Conservation (phyloP, 1,140 invertebrate genomes). For the Solenopsis invicta region DNA sequence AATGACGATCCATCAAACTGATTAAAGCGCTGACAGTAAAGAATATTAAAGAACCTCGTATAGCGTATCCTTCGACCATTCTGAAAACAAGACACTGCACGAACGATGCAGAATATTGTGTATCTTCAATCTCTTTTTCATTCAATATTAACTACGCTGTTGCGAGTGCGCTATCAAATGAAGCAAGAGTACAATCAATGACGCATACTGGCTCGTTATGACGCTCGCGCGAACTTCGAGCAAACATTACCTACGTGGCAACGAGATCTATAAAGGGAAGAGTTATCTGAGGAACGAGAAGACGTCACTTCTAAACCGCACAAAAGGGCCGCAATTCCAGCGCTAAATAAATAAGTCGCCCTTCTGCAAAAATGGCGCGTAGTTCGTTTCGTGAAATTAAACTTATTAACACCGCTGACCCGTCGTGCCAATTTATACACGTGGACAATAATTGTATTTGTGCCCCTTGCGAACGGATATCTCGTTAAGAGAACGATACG, state of each 20-base stretch:
- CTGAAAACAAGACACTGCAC: neutral
- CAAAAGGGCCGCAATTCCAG: conserved; percentile 58
- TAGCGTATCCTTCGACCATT: neutral
- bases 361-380: conserved; percentile 61
- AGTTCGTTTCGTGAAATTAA: conserved; percentile 49
- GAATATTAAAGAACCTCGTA: conserved; percentile 11
- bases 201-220: conserved; percentile 14
- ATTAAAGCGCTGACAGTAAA: neutral
- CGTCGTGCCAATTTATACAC: conserved; percentile 17
- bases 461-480: neutral
- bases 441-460: conserved; percentile 35
- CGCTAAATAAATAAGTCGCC: conserved; percentile 61
- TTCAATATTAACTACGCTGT: conserved; percentile 30
- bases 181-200: conserved; percentile 24
- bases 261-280: neutral
- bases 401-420: conserved; percentile 69
- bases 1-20: conserved; percentile 15
- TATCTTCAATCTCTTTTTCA: neutral
- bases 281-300: neutral
- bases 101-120: neutral
- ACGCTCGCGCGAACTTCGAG: neutral
- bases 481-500: neutral
- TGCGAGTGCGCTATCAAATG: conserved; percentile 21
- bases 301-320: conserved; percentile 1
- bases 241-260: conserved; percentile 1